These are phyloP conservation scores for Pandemis cinnamomeana DNA, from an alignment of 2,888 invertebrate species.

Conservation along the genomic window DNA sequence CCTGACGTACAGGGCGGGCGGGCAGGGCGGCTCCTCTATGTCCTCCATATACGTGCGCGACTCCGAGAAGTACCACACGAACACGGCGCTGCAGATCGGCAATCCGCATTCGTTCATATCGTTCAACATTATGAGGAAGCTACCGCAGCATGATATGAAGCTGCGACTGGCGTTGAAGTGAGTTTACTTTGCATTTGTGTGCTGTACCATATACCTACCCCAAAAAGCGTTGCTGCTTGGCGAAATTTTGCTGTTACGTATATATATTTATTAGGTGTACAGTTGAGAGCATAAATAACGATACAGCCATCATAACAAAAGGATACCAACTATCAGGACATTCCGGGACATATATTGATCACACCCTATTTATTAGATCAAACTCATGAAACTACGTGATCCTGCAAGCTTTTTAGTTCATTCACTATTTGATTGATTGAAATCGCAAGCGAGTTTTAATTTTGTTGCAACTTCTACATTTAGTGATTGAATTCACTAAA, in stretches of 20 bases:
- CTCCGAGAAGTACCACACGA: conserved; percentile 87
- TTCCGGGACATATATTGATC: too few species aligned
- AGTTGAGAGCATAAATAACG: not conserved
- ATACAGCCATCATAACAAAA: too few species aligned
- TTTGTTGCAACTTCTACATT: too few species aligned
- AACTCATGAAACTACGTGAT: too few species aligned
- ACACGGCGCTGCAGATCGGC: conserved; percentile 92
- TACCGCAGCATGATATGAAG: conserved; percentile 91
- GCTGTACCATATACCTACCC: too few species aligned
- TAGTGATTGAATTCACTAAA: too few species aligned
- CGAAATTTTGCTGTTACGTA: not conserved
- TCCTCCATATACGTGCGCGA: conserved; percentile 92
- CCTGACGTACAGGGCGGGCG: conserved; percentile 91
- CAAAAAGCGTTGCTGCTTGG: not conserved
- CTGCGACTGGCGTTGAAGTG: conserved; percentile 91
- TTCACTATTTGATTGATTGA: too few species aligned
- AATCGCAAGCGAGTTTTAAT: too few species aligned
- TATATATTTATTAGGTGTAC: not conserved
- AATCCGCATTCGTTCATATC: conserved; percentile 91
- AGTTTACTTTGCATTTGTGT: conserved; percentile 61
- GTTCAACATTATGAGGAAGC: conserved; percentile 90
- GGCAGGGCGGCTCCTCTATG: conserved; percentile 88
- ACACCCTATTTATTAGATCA: too few species aligned
- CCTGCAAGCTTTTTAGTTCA: too few species aligned
- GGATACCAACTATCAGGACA: too few species aligned